These are phyloP conservation scores for Dasypolia templi DNA, from an alignment of 2,888 invertebrate genomes.

Conservation along the genomic window DNA sequence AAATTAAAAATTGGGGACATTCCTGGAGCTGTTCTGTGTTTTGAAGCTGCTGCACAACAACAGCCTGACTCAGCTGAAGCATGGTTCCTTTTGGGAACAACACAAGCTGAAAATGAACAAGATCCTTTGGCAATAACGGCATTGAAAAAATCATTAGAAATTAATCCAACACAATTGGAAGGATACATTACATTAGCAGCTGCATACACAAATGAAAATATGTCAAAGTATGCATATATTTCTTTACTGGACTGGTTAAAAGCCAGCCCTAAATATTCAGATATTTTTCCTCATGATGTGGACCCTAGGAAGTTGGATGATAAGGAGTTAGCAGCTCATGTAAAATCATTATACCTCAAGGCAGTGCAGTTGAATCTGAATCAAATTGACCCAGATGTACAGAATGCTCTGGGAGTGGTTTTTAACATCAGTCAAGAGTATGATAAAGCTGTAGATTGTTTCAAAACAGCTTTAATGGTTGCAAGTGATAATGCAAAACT, in stretches of 20 bases:
- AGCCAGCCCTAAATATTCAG: constrained; percentile 95
- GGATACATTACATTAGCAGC: constrained; percentile 98
- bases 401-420: constrained; percentile 98
- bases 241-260: constrained; percentile 95
- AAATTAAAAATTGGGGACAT: constrained; percentile 96
- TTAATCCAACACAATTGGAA: constrained; percentile 94
- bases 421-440: constrained; percentile 98
- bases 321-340: constrained; percentile 90
- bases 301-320: constrained; percentile 82
- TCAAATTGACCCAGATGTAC: constrained; percentile 96
- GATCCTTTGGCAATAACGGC: constrained; percentile 98
- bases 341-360: constrained; percentile 94
- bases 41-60: constrained; percentile 98
- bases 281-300: constrained; percentile 91
- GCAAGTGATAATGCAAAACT: constrained; percentile 95
- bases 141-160: constrained; percentile 94
- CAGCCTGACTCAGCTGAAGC: constrained; percentile 94
- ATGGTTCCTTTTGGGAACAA: constrained; percentile 96
- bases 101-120: constrained; percentile 99
- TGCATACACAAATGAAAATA: constrained; percentile 98
- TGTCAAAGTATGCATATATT: constrained; percentile 96
- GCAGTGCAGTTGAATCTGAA: constrained; percentile 94
- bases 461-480: constrained; percentile 96
- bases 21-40: constrained; percentile 98
- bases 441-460: constrained; percentile 99